Conservation (phyloP, 2,888 invertebrate species). For the Hemithea aestivaria region DNA sequence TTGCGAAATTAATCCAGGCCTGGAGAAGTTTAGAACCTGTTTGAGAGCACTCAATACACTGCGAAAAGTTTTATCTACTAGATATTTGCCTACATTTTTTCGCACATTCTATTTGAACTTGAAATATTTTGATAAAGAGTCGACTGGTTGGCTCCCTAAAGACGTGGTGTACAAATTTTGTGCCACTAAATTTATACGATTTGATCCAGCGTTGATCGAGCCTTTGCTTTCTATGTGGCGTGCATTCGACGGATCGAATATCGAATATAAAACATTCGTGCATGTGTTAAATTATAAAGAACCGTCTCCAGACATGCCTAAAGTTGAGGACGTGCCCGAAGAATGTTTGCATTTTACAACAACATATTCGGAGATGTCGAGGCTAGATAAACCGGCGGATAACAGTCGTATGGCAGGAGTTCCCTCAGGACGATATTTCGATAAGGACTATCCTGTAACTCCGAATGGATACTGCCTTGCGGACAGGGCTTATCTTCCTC, state of each 20-base stretch:
- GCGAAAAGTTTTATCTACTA: slow-evolving; percentile 47
- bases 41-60: slow-evolving; percentile 64
- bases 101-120: slow-evolving; percentile 48
- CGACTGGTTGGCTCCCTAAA: slow-evolving; percentile 66
- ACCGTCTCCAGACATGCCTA: slow-evolving; percentile 57
- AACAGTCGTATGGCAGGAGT: slow-evolving; percentile 51
- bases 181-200: slow-evolving; percentile 56
- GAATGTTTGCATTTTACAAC: slow-evolving; percentile 58
- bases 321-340: slow-evolving; percentile 52
- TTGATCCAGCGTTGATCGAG: slow-evolving; percentile 69
- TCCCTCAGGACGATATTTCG: slow-evolving; percentile 64
- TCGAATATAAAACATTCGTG: slow-evolving; percentile 73
- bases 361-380: slow-evolving; percentile 65
- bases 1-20: slow-evolving; percentile 52
- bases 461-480: slow-evolving; percentile 48
- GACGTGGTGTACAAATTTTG: slow-evolving; percentile 63
- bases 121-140: slow-evolving; percentile 55
- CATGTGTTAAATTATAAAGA: slow-evolving; percentile 66
- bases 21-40: slow-evolving; percentile 62
- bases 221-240: slow-evolving; percentile 65
- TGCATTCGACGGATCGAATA: slow-evolving; percentile 62
- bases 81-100: slow-evolving; percentile 54
- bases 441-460: slow-evolving; percentile 56
- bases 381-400: slow-evolving; percentile 43
- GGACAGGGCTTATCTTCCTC: slow-evolving; percentile 46